Base-by-base conservation (phyloP, 2,888 invertebrate species). In the Micoletzkya japonica region DNA sequence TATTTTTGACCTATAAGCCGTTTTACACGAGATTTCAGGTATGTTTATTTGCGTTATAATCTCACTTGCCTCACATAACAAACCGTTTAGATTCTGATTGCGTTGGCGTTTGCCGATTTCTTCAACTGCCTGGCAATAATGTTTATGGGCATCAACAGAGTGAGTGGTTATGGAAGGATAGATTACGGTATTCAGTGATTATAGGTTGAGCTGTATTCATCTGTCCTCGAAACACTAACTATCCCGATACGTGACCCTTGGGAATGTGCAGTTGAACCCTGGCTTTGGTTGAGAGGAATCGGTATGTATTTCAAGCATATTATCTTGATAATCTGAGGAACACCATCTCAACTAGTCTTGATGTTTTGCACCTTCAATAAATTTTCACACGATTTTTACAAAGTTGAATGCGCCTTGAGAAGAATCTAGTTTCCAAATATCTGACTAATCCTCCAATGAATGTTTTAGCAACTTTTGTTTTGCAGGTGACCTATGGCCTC, bases 61-160 rank as follows among this genome's bases (percentile, higher is more conserved):
- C 34, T 20, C 30, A 20, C n/a, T 3, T 34, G 1, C n/a, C n/a
- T n/a, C 20, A 32, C 57, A 1, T 61, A 49, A 30, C 20, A 2
- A 59, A 36, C n/a, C 52, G 36, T 76, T 24, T 58, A 77, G 77
- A 75, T 76, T 24, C 68, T 79, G 3, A 76, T 77, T 63, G 74
- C 75, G 36, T 76, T 79, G 7, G 73, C 73, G 4, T 60, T 76
- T 39, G 76, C 79, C 4, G 79, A 79, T 71, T 74, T 75, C 4
- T 72, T 73, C 73, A 77, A 79, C 64, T 76, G 77, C 24, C 39
- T 79, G 0, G 77, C 76, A 0, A 79, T 79, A 20, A 71, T 75
- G 32, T 67, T 74, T 14, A 79, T 79, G 79, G 79, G 79, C n/a
- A 72, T 77, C 44, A 77, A 79, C 32, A 73, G 79, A 7, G 77